A percentile compares a stretch with the other conserved stretches of the same genome.
These are phyloP conservation scores for Xiphophorus hellerii DNA, from an alignment of 2,113 vertebrate genomes.

Conservation along the genomic window DNA sequence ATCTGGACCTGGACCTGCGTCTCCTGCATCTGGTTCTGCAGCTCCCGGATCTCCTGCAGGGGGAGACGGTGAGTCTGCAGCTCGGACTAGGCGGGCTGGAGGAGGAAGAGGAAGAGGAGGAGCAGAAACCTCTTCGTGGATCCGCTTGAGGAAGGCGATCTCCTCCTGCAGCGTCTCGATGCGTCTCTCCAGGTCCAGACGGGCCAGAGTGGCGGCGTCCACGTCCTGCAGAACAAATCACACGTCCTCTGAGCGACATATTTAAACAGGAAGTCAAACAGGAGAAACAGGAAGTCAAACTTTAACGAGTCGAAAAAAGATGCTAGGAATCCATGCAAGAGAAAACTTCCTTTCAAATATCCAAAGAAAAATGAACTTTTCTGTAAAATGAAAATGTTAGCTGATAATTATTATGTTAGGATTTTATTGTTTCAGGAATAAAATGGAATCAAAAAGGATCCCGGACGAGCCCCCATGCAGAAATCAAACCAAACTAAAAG, in stretches of 20 bases:
- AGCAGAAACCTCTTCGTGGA: conserved; percentile 87
- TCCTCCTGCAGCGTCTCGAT: conserved; percentile 95
- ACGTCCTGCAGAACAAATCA: conserved; percentile 82
- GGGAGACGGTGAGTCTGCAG: background rate
- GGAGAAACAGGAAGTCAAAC: too few relatives aligned
- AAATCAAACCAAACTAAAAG: background rate
- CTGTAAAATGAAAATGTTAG: background rate
- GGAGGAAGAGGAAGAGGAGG: background rate
- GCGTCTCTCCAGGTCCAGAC: conserved; percentile 92
- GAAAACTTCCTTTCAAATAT: background rate
- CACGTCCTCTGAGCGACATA: background rate
- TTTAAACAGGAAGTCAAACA: too few relatives aligned
- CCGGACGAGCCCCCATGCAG: background rate
- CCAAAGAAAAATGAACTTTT: background rate
- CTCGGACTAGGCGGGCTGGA: too few relatives aligned
- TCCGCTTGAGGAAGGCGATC: conserved; percentile 95
- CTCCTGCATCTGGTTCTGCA: conserved; percentile 94
- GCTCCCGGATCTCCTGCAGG: conserved; percentile 91
- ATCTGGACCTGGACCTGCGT: conserved; percentile 94
- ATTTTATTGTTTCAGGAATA: too few relatives aligned
- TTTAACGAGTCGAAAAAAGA: too few relatives aligned
- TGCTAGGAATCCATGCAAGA: background rate
- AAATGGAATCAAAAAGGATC: too few relatives aligned
- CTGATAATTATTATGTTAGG: background rate
- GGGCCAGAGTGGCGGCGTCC: conserved; percentile 91